Percentiles rank a stretch among this genome's conserved stretches.
These are phyloP conservation scores for Cynocephalus volans DNA, from an alignment of 2,113 vertebrate species.

Conservation along the genomic window DNA sequence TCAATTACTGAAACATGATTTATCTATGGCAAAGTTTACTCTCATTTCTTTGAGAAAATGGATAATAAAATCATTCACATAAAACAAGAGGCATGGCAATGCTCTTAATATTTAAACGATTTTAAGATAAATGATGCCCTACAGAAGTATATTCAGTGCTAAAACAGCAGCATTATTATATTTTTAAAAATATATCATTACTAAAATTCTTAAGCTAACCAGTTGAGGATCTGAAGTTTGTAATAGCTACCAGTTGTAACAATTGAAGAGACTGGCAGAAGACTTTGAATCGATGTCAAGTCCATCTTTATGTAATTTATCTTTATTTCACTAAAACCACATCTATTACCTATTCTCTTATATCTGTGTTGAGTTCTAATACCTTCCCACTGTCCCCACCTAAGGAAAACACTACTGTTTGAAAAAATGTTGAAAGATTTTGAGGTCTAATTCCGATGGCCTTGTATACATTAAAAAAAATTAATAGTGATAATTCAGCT, in stretches of 20 bases:
- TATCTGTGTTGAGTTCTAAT: not conserved
- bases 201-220: constrained; percentile 40
- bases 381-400: accelerated
- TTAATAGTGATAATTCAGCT: not conserved
- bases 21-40: not conserved
- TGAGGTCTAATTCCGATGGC: not conserved
- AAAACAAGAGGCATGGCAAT: not conserved
- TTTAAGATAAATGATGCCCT: constrained; percentile 11
- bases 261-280: not conserved
- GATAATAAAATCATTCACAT: constrained; percentile 34
- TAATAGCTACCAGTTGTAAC: not conserved
- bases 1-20: constrained; percentile 24
- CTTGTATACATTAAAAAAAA: not conserved
- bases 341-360: not conserved
- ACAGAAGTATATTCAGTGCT: not conserved
- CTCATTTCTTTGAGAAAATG: constrained; percentile 15
- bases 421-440: not conserved
- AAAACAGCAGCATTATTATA: not conserved
- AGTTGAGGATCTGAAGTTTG: constrained; percentile 33
- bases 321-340: not conserved
- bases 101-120: constrained; percentile 50
- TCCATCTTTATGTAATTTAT: not conserved
- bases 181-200: constrained; percentile 46
- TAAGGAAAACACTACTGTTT: not conserved
- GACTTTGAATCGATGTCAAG: not conserved